A percentile compares a stretch with the other conserved stretches of the same genome.
phyloP scores from a whole-genome alignment of 1,140 invertebrate species.

The Trachymyrmex cornetzi region DNA sequence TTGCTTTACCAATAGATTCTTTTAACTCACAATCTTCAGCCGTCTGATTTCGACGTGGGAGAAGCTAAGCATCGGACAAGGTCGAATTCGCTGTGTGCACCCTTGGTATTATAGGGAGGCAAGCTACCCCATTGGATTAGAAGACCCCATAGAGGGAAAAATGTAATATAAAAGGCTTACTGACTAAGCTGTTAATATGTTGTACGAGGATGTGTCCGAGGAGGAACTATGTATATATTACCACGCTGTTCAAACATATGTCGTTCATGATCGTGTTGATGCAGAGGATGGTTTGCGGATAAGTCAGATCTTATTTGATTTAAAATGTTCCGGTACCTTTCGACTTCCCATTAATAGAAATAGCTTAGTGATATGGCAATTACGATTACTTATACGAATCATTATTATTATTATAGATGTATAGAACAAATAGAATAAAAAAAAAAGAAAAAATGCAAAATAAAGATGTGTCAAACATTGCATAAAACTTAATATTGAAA shows the following conservation, averaged over 20 bases:
- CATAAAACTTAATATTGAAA: too few relatives aligned
- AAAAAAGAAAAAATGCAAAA: not conserved
- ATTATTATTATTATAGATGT: too few relatives aligned
- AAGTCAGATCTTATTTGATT: conserved; percentile 56
- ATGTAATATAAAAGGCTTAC: conserved; percentile 88
- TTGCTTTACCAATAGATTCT: conserved; percentile 35
- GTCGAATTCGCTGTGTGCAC: conserved; percentile 69
- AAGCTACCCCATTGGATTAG: conserved; percentile 84
- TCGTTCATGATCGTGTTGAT: conserved; percentile 74
- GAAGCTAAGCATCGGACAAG: conserved; percentile 67
- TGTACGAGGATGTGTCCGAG: conserved; percentile 82
- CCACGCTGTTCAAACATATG: conserved; percentile 84
- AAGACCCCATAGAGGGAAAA: conserved; percentile 87
- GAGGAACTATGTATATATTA: conserved; percentile 85
- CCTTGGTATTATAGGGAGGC: conserved; percentile 69
- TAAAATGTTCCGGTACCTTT: conserved; percentile 24
- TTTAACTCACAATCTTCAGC: conserved; percentile 45
- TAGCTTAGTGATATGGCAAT: not conserved
- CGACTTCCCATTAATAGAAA: not conserved
- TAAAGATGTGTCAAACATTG: not conserved
- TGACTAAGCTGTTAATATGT: conserved; percentile 87
- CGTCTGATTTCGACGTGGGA: conserved; percentile 59
- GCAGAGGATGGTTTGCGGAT: conserved; percentile 58
- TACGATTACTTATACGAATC: not conserved
- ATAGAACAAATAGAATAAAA: not conserved